Evolutionary conservation across 2,113 vertebrate genomes (phyloP).

Genomic region (Ia io): DNA sequence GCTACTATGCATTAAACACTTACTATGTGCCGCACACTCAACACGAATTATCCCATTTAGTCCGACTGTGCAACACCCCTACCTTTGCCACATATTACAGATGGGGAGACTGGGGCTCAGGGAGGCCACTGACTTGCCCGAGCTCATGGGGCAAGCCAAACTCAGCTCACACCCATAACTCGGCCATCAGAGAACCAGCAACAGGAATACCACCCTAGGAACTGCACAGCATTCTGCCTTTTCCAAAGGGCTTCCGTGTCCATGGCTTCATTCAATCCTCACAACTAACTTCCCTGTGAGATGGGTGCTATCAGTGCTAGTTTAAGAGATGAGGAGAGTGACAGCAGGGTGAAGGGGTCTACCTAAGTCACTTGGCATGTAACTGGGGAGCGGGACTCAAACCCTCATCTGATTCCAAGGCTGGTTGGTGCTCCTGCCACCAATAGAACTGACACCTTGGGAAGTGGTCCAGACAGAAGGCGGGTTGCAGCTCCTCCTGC

Average conservation of each 20-base stretch:
- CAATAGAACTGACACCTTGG: neutral
- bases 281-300: neutral
- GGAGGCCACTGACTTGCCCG: neutral
- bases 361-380: neutral
- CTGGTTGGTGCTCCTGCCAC: accelerated
- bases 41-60: neutral
- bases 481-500: neutral
- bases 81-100: neutral
- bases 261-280: neutral
- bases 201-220: neutral
- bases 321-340: neutral
- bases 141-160: neutral
- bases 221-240: neutral
- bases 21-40: neutral
- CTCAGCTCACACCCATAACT: neutral
- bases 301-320: no score
- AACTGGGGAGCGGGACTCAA: neutral
- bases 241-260: neutral
- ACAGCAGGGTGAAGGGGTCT: neutral
- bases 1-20: neutral
- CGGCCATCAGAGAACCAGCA: accelerated
- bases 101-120: neutral
- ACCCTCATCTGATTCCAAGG: neutral
- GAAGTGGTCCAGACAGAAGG: neutral
- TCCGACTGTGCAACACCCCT: neutral